These are phyloP conservation scores for Arctocebus calabarensis DNA, from an alignment of 2,797 vertebrate genomes.

Conservation along the genomic window DNA sequence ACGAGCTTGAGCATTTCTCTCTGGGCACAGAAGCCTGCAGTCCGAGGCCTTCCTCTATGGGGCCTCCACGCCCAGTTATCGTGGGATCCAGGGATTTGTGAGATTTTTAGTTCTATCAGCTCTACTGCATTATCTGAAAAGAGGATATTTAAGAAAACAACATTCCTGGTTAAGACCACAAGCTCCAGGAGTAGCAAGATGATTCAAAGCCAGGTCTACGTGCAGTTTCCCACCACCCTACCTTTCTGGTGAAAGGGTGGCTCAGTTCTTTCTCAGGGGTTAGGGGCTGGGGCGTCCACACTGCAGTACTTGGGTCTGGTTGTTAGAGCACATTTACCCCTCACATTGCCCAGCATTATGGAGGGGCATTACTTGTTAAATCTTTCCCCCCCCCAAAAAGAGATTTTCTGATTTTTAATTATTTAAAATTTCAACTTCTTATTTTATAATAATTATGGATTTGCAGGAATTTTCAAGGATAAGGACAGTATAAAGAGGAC, in stretches of 20 bases:
- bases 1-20: neutral
- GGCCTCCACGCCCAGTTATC: neutral
- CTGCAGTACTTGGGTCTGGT: neutral
- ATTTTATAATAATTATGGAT: neutral
- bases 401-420: conserved; percentile 1
- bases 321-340: neutral
- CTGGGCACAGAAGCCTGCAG: neutral
- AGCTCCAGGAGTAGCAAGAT: neutral
- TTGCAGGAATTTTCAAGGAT: neutral
- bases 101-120: neutral
- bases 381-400: neutral
- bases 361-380: neutral
- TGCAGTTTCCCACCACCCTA: neutral
- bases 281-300: neutral
- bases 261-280: neutral
- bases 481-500: neutral
- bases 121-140: neutral
- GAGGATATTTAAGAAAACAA: neutral
- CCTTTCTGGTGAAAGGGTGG: neutral
- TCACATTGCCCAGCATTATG: neutral
- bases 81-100: neutral
- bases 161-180: neutral
- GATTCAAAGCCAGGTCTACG: neutral
- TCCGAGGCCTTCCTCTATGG: accelerated
- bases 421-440: conserved; percentile 2